Evolutionary conservation across 53 echinoderm and acorn worm species (phyloP), one percentile per base, ranked within the genome.

Genomic region (Luidia sarsii): DNA sequence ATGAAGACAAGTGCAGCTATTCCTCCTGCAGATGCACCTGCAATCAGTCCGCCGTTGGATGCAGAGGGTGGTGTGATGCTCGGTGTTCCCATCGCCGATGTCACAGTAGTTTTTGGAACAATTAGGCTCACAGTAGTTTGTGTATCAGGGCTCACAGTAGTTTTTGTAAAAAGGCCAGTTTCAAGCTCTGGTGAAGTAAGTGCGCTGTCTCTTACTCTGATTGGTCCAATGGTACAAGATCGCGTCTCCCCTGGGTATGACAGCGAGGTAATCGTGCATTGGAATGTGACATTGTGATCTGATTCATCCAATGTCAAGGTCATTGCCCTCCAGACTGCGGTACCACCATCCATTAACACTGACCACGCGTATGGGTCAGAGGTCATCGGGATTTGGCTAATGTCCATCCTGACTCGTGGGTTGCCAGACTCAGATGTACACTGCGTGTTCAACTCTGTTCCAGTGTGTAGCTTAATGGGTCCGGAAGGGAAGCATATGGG

Each of bases 181-280:
- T 41, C 41, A 7, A 11, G 6, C 41, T 41, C 11, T 41, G 41
- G 11, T 41, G 41, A 7, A 41, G 41, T 41, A 41, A 41, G 41
- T 41, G 7, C 25, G 19, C 13, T 3, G 63, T 63, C n/a, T 0
- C 7, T 36, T 3, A 72, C 39, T 24, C 15, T 19, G 21, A 71
- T 71, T 19, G 71, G 71, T 20, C 71, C 71, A 1, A 71, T 54
- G 54, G 55, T 71, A 55, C 71, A 71, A 16, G 37, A 53, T 3
- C 71, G 71, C 2, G 10, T 63, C 63, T 34, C 35, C 16, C 32
- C 63, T 34, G 63, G 63, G 19, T 15, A 63, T 34, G 29, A 15
- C 13, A 7, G 3, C 35, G 63, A 63, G 7, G 63, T 14, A n/a
- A 63, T 63, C 6, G 35, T 25, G 56, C 72, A 72, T 7, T 56